These are phyloP conservation scores for Rynchops niger DNA, from an alignment of 2,113 vertebrate genomes.

Conservation along the genomic window DNA sequence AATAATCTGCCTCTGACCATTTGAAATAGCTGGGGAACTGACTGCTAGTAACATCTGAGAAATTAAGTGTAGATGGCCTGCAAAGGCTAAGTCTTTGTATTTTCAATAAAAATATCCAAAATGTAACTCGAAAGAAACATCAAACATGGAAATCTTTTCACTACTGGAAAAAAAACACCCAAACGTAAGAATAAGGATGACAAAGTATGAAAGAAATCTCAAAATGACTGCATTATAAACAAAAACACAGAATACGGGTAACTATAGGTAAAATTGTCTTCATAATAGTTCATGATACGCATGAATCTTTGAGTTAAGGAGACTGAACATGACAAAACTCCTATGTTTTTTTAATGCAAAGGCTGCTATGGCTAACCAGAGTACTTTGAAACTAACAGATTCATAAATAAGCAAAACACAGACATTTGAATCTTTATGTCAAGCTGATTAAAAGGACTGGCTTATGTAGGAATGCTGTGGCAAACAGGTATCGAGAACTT, in stretches of 20 bases:
- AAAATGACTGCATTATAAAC: not conserved
- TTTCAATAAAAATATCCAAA: not conserved
- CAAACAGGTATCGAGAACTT: not conserved
- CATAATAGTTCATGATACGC: not conserved
- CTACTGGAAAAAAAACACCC: not conserved
- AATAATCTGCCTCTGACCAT: not conserved
- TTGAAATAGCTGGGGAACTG: not conserved
- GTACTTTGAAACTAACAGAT: not conserved
- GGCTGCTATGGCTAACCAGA: not conserved
- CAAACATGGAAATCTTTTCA: not conserved
- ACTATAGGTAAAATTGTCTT: not conserved
- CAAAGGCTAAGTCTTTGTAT: not conserved
- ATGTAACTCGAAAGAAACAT: not conserved
- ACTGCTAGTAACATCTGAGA: not conserved
- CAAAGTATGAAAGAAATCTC: not conserved
- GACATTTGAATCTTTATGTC: not conserved
- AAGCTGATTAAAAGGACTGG: not conserved
- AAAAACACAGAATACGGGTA: not conserved
- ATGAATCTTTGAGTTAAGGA: not conserved
- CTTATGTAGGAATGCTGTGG: rapidly evolving
- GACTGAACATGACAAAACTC: not conserved
- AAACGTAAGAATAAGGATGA: not conserved
- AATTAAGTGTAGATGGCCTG: not conserved
- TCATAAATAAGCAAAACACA: not conserved
- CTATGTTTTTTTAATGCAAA: not conserved